phyloP scores from a whole-genome alignment of 2,888 invertebrate genomes.

The Andrena chrysosceles region DNA sequence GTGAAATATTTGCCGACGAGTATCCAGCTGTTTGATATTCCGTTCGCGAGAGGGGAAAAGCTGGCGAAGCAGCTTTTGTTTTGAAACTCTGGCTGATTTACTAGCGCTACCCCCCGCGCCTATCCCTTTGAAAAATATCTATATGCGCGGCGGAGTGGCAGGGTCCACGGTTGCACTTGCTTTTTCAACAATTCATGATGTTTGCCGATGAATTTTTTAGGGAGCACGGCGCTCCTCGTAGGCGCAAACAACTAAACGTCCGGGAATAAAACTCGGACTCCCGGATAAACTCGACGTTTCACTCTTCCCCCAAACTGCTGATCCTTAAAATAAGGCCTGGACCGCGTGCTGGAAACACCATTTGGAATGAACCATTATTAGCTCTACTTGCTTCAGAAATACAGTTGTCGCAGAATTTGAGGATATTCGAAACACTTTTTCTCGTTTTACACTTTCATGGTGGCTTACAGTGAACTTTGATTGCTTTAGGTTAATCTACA shows the following conservation, averaged over 20 bases:
- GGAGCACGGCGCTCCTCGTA: neutral
- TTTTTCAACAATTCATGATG: conserved; percentile 29
- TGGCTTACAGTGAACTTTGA: no score
- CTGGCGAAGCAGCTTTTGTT: conserved; percentile 14
- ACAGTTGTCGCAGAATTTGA: no score
- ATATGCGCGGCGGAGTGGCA: neutral
- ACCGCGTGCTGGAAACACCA: no score
- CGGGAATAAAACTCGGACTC: conserved; percentile 8
- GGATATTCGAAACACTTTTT: no score
- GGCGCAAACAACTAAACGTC: conserved; percentile 9
- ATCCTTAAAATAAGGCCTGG: no score
- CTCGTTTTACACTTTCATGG: no score
- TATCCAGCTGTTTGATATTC: conserved; percentile 19
- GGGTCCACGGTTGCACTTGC: neutral
- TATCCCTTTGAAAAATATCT: neutral
- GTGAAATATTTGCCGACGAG: conserved; percentile 6
- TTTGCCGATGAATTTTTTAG: conserved; percentile 39
- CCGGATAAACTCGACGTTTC: neutral
- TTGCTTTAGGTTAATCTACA: no score
- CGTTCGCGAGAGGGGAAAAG: neutral
- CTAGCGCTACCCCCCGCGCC: neutral
- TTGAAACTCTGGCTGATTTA: conserved; percentile 31
- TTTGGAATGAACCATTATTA: no score
- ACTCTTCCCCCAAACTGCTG: no score
- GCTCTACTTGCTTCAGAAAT: no score